Base-by-base conservation (phyloP, 1,140 invertebrate species). In the Delia radicum region DNA sequence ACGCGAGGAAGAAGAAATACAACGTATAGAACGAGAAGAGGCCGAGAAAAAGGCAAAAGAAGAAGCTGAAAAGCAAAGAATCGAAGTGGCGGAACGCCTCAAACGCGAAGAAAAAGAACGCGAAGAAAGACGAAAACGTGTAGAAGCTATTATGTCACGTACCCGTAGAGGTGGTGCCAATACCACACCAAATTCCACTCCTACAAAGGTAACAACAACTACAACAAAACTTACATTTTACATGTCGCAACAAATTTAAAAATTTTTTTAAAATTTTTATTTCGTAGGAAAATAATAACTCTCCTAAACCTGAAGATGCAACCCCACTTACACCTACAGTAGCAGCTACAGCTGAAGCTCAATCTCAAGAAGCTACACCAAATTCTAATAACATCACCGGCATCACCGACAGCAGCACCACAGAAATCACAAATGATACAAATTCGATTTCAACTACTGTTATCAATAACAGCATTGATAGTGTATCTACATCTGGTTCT, bases 71-170 rank as follows among this genome's bases (percentile, higher is more conserved):
- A 92, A 91, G 80, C 90, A 91, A 83, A 90, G 93, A 81, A 87
- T 91, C 78, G 93, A 94, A 86, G 91, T 92, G 79, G 92, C 92
- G 77, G 91, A 93, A 81, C 89, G 91, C 77, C 87, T 94, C 33
- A 92, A 92, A 80, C 92, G 92, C 77, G 94, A 95, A 86, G 94
- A 95, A 81, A 93, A 93, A 82, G 94, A 94, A 81, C 87, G 94
- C 78, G 90, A 93, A 80, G 92, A 91, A 62, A 88, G 94, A 79
- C 90, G 93, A 65, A 94, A 92, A 83, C 89, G 94, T 71, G 93
- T 95, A 2, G 94, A 95, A 86, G 93, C 93, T 62, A 95, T 95
- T 78, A 95, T 95, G 94, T 88, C 90, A 42, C 88, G 94, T 79
- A 95, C 94, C 63, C 89, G 94, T 77, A 91, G 91, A 74, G 91